Conservation (phyloP, 2,888 invertebrate genomes). For the Spatulosminthurus flaviceps region DNA sequence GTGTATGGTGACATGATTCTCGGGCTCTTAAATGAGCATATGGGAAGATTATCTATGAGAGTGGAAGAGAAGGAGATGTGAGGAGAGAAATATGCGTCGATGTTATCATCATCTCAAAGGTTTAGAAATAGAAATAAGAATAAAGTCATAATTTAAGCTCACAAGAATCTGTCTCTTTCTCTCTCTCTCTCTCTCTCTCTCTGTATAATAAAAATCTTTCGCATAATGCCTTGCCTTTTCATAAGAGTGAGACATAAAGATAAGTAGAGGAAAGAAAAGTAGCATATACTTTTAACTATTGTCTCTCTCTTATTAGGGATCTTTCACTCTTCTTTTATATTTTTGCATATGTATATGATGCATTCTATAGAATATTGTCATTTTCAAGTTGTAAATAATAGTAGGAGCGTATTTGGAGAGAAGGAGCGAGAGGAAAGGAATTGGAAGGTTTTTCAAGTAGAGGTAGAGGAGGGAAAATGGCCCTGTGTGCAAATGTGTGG, state of each 20-base stretch:
- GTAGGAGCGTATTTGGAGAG: background rate
- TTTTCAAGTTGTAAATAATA: background rate
- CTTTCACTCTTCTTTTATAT: too few species aligned
- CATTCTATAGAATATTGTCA: too few species aligned
- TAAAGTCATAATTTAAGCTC: slow-evolving; percentile 38
- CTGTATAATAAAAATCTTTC: background rate
- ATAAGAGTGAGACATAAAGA: background rate
- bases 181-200: background rate
- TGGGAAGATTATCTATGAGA: background rate
- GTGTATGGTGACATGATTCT: too few species aligned
- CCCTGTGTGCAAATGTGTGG: slow-evolving; percentile 1
- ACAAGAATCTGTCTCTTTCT: slow-evolving; percentile 40
- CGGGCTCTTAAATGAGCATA: too few species aligned
- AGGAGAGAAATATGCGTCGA: background rate
- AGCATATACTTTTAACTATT: too few species aligned
- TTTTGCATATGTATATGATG: too few species aligned
- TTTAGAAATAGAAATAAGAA: slow-evolving; percentile 42
- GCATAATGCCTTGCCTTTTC: background rate
- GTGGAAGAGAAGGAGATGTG: background rate
- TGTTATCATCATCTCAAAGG: slow-evolving; percentile 40
- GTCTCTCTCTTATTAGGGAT: too few species aligned
- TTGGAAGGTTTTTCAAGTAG: background rate
- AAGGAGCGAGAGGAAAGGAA: background rate
- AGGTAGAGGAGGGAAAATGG: too few species aligned
- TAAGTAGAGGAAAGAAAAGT: too few species aligned